Percentiles rank a stretch among this genome's conserved stretches.
These are phyloP conservation scores for Drosophila percnosoma DNA, from an alignment of 2,888 invertebrate species.

Conservation along the genomic window DNA sequence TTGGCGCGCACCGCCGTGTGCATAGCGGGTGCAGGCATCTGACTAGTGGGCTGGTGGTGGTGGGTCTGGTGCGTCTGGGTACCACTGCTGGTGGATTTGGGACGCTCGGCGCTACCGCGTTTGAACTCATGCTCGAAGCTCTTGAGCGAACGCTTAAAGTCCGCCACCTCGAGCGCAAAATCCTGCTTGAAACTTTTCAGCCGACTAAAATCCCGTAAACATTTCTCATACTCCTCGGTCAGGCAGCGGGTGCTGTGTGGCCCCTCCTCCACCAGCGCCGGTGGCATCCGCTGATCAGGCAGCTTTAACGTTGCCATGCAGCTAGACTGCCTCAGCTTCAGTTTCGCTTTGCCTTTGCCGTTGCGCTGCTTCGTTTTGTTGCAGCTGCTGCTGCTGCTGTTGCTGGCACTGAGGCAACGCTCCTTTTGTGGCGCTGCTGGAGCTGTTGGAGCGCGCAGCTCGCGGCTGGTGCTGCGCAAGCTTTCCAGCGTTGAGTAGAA, in stretches of 20 bases:
- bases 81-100: slow-evolving; percentile 56
- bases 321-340: slow-evolving; percentile 10
- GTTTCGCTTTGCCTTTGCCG: slow-evolving; percentile 41
- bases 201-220: slow-evolving; percentile 60
- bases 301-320: slow-evolving; percentile 35
- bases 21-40: slow-evolving; percentile 37
- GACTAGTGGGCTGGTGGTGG: not conserved
- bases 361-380: slow-evolving; percentile 56
- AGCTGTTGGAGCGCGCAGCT: slow-evolving; percentile 60
- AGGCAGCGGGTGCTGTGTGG: slow-evolving; percentile 50
- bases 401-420: slow-evolving; percentile 50
- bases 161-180: slow-evolving; percentile 70
- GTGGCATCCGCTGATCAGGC: slow-evolving; percentile 14
- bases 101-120: slow-evolving; percentile 32
- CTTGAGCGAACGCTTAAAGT: slow-evolving; percentile 70
- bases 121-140: slow-evolving; percentile 71
- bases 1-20: slow-evolving; percentile 61
- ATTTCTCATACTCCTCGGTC: slow-evolving; percentile 68
- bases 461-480: slow-evolving; percentile 78
- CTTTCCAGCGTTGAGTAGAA: slow-evolving; percentile 90
- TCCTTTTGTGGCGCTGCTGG: slow-evolving; percentile 23
- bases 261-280: not conserved
- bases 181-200: slow-evolving; percentile 71
- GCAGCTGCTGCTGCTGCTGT: slow-evolving; percentile 28
- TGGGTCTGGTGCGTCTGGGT: slow-evolving; percentile 37